phyloP scores from a whole-genome alignment of 2,888 invertebrate species.

The Oscheius sp. region DNA sequence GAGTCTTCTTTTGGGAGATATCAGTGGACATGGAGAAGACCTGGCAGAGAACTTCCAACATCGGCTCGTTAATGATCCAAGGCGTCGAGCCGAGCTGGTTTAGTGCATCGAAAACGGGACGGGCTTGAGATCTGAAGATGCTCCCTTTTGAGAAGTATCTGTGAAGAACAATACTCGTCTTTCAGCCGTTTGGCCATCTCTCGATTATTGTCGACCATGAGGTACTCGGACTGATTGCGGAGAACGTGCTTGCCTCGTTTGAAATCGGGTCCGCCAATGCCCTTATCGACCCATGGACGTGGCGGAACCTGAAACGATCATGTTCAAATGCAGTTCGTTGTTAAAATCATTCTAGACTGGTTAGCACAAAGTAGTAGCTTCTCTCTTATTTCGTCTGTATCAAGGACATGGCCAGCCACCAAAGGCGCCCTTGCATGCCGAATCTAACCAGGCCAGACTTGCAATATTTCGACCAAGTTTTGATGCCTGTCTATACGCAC shows the following conservation, averaged over 20 bases:
- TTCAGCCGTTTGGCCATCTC: constrained; percentile 53
- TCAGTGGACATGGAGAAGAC: constrained; percentile 43
- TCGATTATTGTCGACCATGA: constrained; percentile 53
- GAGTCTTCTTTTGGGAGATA: constrained; percentile 36
- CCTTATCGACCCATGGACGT: constrained; percentile 69
- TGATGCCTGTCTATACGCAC: no score
- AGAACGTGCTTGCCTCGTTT: constrained; percentile 46
- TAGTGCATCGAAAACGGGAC: constrained; percentile 88
- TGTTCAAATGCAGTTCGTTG: no score
- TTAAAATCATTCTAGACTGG: neutral
- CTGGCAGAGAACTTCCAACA: constrained; percentile 81
- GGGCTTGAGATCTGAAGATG: constrained; percentile 77
- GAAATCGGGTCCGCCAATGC: constrained; percentile 65
- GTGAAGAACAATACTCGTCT: neutral
- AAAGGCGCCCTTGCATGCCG: no score
- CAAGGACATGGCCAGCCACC: no score
- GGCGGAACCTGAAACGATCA: constrained; percentile 61
- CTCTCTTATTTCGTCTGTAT: no score
- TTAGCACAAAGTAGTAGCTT: neutral
- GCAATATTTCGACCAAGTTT: no score
- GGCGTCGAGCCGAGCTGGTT: constrained; percentile 92
- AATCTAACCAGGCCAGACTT: no score
- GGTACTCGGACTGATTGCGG: constrained; percentile 59
- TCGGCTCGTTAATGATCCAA: constrained; percentile 87
- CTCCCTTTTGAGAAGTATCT: no score